These are phyloP conservation scores for Stratiolaelaps scimitus DNA, from an alignment of 1,140 invertebrate genomes.

Conservation along the genomic window DNA sequence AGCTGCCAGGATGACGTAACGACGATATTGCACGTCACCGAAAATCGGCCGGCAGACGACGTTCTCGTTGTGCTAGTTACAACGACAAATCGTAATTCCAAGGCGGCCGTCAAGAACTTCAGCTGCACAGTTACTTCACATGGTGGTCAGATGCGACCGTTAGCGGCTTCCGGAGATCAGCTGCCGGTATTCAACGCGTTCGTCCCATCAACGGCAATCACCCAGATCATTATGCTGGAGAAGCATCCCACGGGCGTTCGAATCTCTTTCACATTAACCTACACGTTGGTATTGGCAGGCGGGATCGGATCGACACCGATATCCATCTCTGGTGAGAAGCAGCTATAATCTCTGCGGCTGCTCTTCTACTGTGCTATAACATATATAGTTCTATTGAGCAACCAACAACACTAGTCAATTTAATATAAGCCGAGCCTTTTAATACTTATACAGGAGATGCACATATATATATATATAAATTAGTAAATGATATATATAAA, in stretches of 20 bases:
- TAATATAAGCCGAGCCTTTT: no score
- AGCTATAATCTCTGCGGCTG: no score
- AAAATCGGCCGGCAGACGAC: slow-evolving; percentile 13
- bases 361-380: no score
- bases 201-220: slow-evolving; percentile 23
- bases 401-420: no score
- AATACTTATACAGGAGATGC: no score
- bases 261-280: background rate
- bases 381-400: no score
- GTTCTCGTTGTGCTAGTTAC: slow-evolving; percentile 3
- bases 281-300: slow-evolving; percentile 1
- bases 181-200: slow-evolving; percentile 21
- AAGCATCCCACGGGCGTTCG: background rate
- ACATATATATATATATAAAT: no score
- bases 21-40: slow-evolving; percentile 5
- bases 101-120: slow-evolving; percentile 17
- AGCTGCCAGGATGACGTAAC: slow-evolving; percentile 24
- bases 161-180: background rate
- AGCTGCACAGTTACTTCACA: background rate
- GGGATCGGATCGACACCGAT: background rate
- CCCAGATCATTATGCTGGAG: slow-evolving; percentile 21
- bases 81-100: slow-evolving; percentile 19
- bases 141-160: background rate
- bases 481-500: no score
- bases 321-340: slow-evolving; percentile 8